Evolutionary conservation across 2,888 invertebrate genomes (phyloP), one percentile per base, ranked within the genome.

Genomic region (Apotomis capreana): DNA sequence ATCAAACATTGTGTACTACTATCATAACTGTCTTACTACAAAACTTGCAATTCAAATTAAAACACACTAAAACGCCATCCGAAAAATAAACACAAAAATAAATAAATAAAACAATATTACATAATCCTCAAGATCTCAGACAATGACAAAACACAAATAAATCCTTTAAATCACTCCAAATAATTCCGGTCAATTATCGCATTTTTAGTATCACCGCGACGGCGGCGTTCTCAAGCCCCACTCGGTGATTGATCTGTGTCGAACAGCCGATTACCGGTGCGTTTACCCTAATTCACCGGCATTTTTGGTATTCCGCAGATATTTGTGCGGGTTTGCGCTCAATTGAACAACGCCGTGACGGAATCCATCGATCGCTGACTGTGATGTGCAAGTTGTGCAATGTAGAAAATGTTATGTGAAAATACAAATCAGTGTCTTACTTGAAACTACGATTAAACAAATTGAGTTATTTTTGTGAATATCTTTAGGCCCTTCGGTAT

Each of bases 261-360:
- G 79, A 77, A 77, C 74, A 75, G 82, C 77, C 84, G 78, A 82
- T 82, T 80, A 80, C 74, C 76, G 79, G 75, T 73, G 70, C 76
- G 76, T 78, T 83, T 79, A 84, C 82, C 83, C 80, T 77, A 79
- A 74, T 77, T 74, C 72, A 46, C 62, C 58, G 40, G 71, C 67
- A 71, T 71, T 63, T 72, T 59, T 59, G 68, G 63, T 63, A 68
- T 72, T 63, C 68, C 72, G 36, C 68, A 68, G 51, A 62, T 49
- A 62, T 63, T 63, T 52, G 49, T 40, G 62, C 51, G 40, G 40
- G 52, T 44, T 64, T 10, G 44, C 68, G 51, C 46, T 64, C 59
- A 60, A 62, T 61, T 36, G 60, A 59, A 15, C 62, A 58, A 55
- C 63, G 36, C 40, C 58, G 71, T 62, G 68, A 58, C 36, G 51